Conservation (phyloP, 92 coral and sea anemone species). For the Hydrozoanthus gracilis region DNA sequence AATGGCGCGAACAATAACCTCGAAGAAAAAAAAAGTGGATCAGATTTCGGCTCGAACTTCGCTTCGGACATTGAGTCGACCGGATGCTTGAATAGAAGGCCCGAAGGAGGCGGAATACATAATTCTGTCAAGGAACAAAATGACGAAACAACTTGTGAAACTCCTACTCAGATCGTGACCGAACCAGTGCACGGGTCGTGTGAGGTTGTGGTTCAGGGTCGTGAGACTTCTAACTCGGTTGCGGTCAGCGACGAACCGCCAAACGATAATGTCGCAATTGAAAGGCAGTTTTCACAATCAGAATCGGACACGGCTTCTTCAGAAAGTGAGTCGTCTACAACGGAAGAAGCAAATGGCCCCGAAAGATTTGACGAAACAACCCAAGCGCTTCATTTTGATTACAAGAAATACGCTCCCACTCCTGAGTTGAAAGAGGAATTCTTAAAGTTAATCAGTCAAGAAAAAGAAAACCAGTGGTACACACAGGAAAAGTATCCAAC, state of each 20-base stretch:
- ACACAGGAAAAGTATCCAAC: slow-evolving; percentile 63
- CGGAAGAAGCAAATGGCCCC: slow-evolving; percentile 52
- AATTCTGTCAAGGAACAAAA: slow-evolving; percentile 64
- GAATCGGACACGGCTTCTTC: slow-evolving; percentile 74
- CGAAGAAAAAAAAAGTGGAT: slow-evolving; percentile 43
- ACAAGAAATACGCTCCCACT: slow-evolving; percentile 83
- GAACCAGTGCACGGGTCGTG: slow-evolving; percentile 54
- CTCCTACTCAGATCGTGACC: slow-evolving; percentile 46
- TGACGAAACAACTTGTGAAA: slow-evolving; percentile 54
- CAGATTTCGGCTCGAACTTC: slow-evolving; percentile 40
- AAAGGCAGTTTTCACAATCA: slow-evolving; percentile 84
- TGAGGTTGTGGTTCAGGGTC: slow-evolving; percentile 50
- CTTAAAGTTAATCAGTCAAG: slow-evolving; percentile 80
- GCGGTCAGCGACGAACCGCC: slow-evolving; percentile 75
- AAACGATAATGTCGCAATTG: slow-evolving; percentile 82
- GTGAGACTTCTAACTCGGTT: slow-evolving; percentile 55
- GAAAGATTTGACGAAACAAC: slow-evolving; percentile 39
- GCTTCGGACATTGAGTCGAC: slow-evolving; percentile 73
- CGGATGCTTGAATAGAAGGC: slow-evolving; percentile 91
- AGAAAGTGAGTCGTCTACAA: slow-evolving; percentile 59
- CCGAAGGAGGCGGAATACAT: slow-evolving; percentile 87
- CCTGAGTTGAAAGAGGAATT: slow-evolving; percentile 80
- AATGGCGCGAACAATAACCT: slow-evolving; percentile 52
- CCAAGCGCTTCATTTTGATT: slow-evolving; percentile 79
- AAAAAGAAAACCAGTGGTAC: slow-evolving; percentile 60